phyloP scores from a whole-genome alignment of 1,140 invertebrate species.

The Leucophenga varia region DNA sequence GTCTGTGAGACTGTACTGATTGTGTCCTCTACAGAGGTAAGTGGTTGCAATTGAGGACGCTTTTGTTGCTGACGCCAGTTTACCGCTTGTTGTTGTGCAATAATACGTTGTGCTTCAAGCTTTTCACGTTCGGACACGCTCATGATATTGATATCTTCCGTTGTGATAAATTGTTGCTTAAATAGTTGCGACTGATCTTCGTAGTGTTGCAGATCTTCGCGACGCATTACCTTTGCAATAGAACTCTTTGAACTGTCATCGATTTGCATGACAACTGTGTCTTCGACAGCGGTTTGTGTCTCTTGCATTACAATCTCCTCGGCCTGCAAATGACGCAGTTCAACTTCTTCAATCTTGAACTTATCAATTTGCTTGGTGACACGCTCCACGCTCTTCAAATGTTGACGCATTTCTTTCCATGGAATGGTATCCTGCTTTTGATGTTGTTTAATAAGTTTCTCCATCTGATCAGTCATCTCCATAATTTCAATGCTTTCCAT shows the following conservation, averaged over 20 bases:
- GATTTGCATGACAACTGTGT: constrained; percentile 29
- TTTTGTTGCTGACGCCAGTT: constrained; percentile 38
- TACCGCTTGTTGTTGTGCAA: constrained; percentile 40
- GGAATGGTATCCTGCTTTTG: constrained; percentile 46
- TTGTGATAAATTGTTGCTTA: constrained; percentile 44
- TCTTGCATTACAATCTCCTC: constrained; percentile 36
- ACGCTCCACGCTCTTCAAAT: constrained; percentile 47
- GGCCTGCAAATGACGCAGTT: constrained; percentile 36
- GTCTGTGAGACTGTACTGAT: constrained; percentile 38
- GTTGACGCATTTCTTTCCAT: constrained; percentile 54
- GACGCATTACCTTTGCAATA: constrained; percentile 37
- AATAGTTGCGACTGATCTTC: constrained; percentile 37
- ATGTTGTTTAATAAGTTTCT: constrained; percentile 44
- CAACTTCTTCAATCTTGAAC: constrained; percentile 52
- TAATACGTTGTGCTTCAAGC: constrained; percentile 40
- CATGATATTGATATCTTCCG: constrained; percentile 49
- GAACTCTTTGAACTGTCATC: constrained; percentile 49
- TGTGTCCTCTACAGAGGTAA: constrained; percentile 51
- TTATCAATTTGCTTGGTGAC: constrained; percentile 52
- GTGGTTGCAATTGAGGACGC: constrained; percentile 35
- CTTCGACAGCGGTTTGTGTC: constrained; percentile 25
- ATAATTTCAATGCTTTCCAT: constrained; percentile 55
- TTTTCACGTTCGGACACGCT: constrained; percentile 42
- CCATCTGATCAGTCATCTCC: constrained; percentile 52
- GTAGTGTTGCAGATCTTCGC: constrained; percentile 37